Evolutionary conservation across 2,888 invertebrate genomes (phyloP), one percentile per base, ranked within the genome.

Genomic region (Hartigia nigra): DNA sequence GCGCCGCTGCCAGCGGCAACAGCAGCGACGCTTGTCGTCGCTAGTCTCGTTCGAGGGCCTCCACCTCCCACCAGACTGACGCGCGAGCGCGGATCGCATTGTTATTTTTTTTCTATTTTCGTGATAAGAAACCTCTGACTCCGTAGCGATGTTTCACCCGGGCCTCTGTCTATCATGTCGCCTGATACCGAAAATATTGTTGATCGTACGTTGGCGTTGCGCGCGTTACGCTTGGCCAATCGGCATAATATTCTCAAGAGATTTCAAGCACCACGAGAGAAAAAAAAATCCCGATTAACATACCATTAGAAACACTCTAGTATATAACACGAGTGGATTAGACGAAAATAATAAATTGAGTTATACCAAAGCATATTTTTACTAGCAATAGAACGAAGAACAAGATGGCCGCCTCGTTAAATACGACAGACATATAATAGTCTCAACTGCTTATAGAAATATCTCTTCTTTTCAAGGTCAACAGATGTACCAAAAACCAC

Each of bases 41-140:
- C 69, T n/a, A 23, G 14, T 75, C 70, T 31, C 37, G 5, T 76
- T 34, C 78, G 70, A 36, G 39, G 39, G 55, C 74, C 23, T 55
- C 37, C 74, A 31, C 72, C 55, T 55, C 55, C 23, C 55, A 23
- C 5, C 55, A 9, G 9, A 2, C 23, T 2, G 23, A 55, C 55
- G 55, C 55, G 55, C 55, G 55, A 55, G 55, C 55, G 34, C 72
- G 23, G 55, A 55, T 14, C 23, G 34, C 72, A 32, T 23, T 34
- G 31, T 12, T 5, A 32, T 72, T 72, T 32, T 11, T 23, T 72
- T n/a, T 72, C 23, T 32, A 12, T 9, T 31, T 72, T 72, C 34
- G 12, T 31, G 72, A 34, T 72, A 72, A 72, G 72, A 72, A 14
- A 34, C 9, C 55, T 23, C 23, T 23, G 55, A 55, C 55, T 23